A percentile compares a stretch with the other conserved stretches of the same genome.
Evolutionary conservation across 2,888 invertebrate species (phyloP).

Genomic region (Aethes cnicana): DNA sequence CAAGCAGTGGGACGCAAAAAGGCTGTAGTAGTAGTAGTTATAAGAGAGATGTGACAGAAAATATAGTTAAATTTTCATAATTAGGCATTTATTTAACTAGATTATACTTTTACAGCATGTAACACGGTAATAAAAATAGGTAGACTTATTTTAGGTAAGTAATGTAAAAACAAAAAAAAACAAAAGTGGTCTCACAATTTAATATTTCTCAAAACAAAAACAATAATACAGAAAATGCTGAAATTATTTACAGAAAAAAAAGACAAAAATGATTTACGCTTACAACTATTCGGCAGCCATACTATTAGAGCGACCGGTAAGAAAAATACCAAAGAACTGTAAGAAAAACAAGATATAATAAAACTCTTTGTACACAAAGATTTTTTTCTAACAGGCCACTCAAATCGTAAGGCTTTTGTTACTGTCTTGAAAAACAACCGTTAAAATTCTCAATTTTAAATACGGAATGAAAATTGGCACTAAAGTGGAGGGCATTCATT

Average conservation of each 20-base stretch:
- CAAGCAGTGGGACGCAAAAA: too few relatives aligned
- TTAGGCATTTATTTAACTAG: constrained; percentile 31
- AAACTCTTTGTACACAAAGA: too few relatives aligned
- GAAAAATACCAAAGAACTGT: too few relatives aligned
- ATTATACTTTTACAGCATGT: constrained; percentile 25
- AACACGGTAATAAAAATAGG: neutral
- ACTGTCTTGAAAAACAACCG: neutral
- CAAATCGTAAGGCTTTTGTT: too few relatives aligned
- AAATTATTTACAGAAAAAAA: constrained; percentile 57
- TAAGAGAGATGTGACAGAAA: too few relatives aligned
- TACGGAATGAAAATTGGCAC: constrained; percentile 69
- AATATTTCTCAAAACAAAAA: constrained; percentile 58
- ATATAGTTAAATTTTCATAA: neutral
- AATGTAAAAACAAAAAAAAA: constrained; percentile 41
- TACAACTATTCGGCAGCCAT: constrained; percentile 10
- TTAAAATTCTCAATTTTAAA: constrained; percentile 35
- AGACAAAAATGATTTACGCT: constrained; percentile 35
- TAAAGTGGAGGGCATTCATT: constrained; percentile 72
- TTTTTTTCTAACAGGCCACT: too few relatives aligned
- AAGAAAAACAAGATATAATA: too few relatives aligned
- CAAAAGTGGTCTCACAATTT: constrained; percentile 56
- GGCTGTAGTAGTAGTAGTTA: too few relatives aligned
- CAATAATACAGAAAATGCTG: constrained; percentile 44
- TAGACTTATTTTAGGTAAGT: constrained; percentile 14
- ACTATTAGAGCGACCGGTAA: neutral